Base-by-base conservation (phyloP, 2,888 invertebrate species). In the Drosophila meridiana region DNA sequence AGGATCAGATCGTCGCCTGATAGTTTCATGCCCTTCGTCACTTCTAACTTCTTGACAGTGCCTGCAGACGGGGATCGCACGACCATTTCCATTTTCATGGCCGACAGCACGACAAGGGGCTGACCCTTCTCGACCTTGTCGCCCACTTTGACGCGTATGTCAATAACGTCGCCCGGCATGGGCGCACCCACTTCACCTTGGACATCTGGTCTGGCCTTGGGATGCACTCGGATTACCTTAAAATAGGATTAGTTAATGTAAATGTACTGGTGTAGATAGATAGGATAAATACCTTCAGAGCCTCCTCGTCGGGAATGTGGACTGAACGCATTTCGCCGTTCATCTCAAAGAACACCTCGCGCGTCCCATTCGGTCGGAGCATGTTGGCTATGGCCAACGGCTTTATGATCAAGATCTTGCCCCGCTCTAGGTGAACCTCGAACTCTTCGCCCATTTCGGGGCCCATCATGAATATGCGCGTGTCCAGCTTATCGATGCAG, bases 291-390 rank as follows among this genome's bases (percentile, higher is more conserved):
- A 92, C 92, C 91, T 91, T 92, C 26, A 89, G 82, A 6, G 98
- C 98, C 90, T 97, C 97, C 90, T 97, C 97, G 92, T 99, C 99
- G 80, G 95, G 95, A 71, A 99, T 98, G 90, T 98, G 96, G 7
- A 99, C 98, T 3, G 99, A 98, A 82, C 99, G 94, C 78, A 99
- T 94, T 85, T 99, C 99, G 34, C 99, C 99, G 93, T 99, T 99
- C 92, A 99, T 95, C 92, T 99, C 99, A 92, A 99, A 99, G 96
- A 99, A 99, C 40, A 99, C 99, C 93, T 99, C 99, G 4, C 98
- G 94, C 91, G 98, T 97, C 1, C 99, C 99, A 57, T 96, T 96
- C 14, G 96, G 94, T 2, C 97, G 98, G 82, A 98, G 95, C 93
- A 98, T 98, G 81, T 98, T 98, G 7, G 99, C 97, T 92, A 98